A percentile compares a stretch with the other conserved stretches of the same genome.
phyloP scores from a whole-genome alignment of 2,888 invertebrate genomes.

The Ferdinandea cuprea region DNA sequence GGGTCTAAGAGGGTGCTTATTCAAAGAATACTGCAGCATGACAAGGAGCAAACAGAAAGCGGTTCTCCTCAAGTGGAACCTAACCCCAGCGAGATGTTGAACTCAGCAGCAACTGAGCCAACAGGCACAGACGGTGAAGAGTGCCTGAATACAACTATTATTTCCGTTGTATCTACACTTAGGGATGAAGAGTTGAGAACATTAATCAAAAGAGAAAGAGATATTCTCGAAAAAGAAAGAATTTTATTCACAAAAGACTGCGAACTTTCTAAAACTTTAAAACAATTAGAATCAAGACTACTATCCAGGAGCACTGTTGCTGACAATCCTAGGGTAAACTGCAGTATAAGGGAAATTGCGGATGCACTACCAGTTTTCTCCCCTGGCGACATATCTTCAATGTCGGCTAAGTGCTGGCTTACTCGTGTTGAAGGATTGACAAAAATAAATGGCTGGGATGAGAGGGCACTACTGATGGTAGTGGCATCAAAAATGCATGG shows the following conservation, averaged over 20 bases:
- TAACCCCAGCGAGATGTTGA: background rate
- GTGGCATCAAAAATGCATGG: slow-evolving; percentile 24
- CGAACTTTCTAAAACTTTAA: slow-evolving; percentile 8
- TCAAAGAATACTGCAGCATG: background rate
- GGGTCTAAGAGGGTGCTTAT: background rate
- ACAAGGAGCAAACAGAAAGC: background rate
- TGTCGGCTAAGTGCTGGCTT: slow-evolving; percentile 28
- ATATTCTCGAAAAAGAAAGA: slow-evolving; percentile 26
- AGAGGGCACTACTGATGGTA: slow-evolving; percentile 17
- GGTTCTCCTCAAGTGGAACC: background rate
- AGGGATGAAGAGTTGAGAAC: slow-evolving; percentile 9
- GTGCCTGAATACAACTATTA: background rate
- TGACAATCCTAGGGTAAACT: background rate
- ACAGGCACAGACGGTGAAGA: background rate
- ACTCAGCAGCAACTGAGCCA: background rate
- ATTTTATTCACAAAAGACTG: slow-evolving; percentile 9
- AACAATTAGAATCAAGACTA: background rate
- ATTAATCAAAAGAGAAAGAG: slow-evolving; percentile 7
- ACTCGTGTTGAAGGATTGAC: slow-evolving; percentile 12
- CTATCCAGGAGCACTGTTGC: background rate
- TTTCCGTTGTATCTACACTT: background rate
- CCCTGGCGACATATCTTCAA: slow-evolving; percentile 13
- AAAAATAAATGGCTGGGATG: slow-evolving; percentile 36
- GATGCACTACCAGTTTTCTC: slow-evolving; percentile 13
- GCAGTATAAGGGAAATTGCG: slow-evolving; percentile 22